Evolutionary conservation across 2,113 vertebrate genomes (phyloP), one percentile per base, ranked within the genome.

Genomic region (Heterotis niloticus): DNA sequence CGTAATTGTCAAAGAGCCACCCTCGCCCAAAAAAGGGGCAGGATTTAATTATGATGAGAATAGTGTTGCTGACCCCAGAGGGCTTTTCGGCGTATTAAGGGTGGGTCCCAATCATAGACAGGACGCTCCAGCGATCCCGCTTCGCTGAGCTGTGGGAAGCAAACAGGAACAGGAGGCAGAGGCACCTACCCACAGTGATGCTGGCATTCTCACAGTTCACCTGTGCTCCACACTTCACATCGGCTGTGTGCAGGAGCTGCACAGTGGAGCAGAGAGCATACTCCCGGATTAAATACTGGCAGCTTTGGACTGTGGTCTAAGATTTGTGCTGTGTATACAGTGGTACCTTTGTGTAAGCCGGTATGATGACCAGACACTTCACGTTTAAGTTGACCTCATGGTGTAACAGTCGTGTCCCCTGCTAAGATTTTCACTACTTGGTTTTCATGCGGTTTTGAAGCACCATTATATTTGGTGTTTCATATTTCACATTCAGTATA

Each of bases 1-100:
- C 91, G 90, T 93, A 93, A 95, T 95, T 95, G 94, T 94, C 93
- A 91, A 90, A 91, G 90, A 1, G 81, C 83, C 81, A n/a, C 71
- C 87, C 81, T 62, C 52, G 5, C 26, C 29, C 81, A 78, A 82
- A 84, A 87, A 83, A 87, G 85, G 82, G 87, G 82, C 79, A 83
- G 87, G 85, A 82, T 90, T 90, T 90, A 91, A 91, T 91, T 89
- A 90, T 87, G 84, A 88, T 85, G 85, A 85, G 88, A 87, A 86
- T 85, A 85, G 80, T 82, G 88, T 82, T 84, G 72, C 81, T 86
- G 89, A 89, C 89, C 90, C 89, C 80, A 82, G 81, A 79, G 88
- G 90, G 86, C 87, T 83, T 29, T 20, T 16, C 51, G 78, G 68
- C 80, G 80, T 81, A 84, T 73, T 79, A 82, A 84, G 88, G 88